phyloP scores from a whole-genome alignment of 2,888 invertebrate genomes.

The Tenthredo notha region DNA sequence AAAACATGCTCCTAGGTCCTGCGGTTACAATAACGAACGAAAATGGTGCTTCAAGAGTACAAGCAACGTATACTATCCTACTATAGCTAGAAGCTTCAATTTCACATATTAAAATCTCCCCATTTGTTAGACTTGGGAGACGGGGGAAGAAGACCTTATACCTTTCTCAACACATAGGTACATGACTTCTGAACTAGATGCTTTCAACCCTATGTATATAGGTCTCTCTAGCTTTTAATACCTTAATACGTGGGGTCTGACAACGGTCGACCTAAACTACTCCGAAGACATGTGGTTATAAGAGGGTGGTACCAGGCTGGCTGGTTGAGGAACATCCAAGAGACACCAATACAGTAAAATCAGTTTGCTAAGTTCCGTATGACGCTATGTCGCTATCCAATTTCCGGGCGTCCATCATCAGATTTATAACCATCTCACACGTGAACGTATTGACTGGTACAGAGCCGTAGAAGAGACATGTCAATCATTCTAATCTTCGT shows the following conservation, averaged over 20 bases:
- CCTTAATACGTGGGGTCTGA: slow-evolving; percentile 21
- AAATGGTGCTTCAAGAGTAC: not conserved
- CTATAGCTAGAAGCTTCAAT: not conserved
- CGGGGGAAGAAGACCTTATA: not conserved
- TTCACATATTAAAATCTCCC: slow-evolving; percentile 11
- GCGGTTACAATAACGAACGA: slow-evolving; percentile 10
- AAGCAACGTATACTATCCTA: not conserved
- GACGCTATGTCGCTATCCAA: not conserved
- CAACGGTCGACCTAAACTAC: slow-evolving; percentile 24
- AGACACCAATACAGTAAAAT: slow-evolving; percentile 12
- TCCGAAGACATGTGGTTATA: slow-evolving; percentile 24
- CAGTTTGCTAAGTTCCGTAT: slow-evolving; percentile 18
- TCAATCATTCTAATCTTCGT: slow-evolving; percentile 9
- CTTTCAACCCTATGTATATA: slow-evolving; percentile 6
- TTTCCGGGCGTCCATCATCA: slow-evolving; percentile 12
- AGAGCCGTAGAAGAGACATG: not conserved
- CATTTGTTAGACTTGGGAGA: not conserved
- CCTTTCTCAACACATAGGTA: not conserved
- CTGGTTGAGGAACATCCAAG: not conserved
- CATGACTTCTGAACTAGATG: slow-evolving; percentile 11
- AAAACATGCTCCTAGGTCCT: not conserved
- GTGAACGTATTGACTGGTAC: not conserved
- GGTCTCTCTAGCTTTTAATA: not conserved
- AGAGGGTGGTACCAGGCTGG: not conserved
- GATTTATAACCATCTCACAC: slow-evolving; percentile 5